Percentiles rank a stretch among this genome's conserved stretches.
Evolutionary conservation across 2,888 invertebrate genomes (phyloP).

Genomic region (Pollenia labialis): DNA sequence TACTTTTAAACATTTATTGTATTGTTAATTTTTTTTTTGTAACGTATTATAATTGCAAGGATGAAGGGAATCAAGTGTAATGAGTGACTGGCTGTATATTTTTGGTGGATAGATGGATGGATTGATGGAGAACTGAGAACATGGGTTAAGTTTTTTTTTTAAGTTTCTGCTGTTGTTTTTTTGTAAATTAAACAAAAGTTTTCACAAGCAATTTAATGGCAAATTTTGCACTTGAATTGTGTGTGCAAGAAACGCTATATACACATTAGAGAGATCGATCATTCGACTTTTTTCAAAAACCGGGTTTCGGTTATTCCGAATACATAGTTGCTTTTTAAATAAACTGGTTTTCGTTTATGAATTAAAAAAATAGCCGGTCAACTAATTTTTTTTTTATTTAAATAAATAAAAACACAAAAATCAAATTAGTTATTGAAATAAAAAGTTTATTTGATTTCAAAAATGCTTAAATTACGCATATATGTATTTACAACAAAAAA

Average conservation of each 20-base stretch:
- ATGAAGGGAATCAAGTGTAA: conserved; percentile 12
- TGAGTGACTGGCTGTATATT: not conserved
- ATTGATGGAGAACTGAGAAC: not conserved
- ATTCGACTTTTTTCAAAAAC: too few relatives aligned
- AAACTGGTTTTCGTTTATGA: too few relatives aligned
- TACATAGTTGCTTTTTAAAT: too few relatives aligned
- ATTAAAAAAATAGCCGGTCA: too few relatives aligned
- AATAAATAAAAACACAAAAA: too few relatives aligned
- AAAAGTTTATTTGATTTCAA: too few relatives aligned
- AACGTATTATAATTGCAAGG: conserved; percentile 20
- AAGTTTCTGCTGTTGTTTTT: not conserved
- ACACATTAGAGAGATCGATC: not conserved
- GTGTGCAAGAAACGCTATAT: not conserved
- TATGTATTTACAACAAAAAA: too few relatives aligned
- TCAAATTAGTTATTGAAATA: too few relatives aligned
- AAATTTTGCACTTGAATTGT: conserved; percentile 43
- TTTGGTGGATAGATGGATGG: conserved; percentile 4
- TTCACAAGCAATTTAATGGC: conserved; percentile 60
- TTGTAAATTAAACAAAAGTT: conserved; percentile 55
- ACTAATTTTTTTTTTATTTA: too few relatives aligned
- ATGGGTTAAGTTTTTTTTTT: not conserved
- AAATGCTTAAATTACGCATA: too few relatives aligned
- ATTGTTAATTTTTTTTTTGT: not conserved
- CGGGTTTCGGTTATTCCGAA: too few relatives aligned
- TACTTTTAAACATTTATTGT: conserved; percentile 27